Evolutionary conservation across 2,797 vertebrate genomes (phyloP), one percentile per base, ranked within the genome.

Genomic region (Avahi laniger): DNA sequence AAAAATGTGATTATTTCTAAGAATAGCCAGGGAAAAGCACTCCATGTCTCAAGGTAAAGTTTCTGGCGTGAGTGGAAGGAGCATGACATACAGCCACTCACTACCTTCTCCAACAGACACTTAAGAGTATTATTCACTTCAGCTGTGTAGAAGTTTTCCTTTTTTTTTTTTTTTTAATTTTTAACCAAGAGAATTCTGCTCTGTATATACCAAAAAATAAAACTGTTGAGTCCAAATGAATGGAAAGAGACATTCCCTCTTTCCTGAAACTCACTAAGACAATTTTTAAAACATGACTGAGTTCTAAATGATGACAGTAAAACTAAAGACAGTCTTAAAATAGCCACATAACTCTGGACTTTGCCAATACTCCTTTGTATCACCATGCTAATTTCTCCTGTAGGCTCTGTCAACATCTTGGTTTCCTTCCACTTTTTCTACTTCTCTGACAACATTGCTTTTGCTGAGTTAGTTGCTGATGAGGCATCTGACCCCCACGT

Each of bases 231-330:
- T 59, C 41, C 41, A 65, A 85, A 86, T 50, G 33, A 54, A 80
- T 63, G 50, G 46, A 67, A 72, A 87, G 33, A 72, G 54, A 61
- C 2, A 14, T n/a, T 63, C 33, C 26, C 26, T 50, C 79, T 81
- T 89, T 95, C 54, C 75, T 46, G 80, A 90, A 95, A 87, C 72
- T 91, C 61, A 79, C 35, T 38, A 76, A 84, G 15, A 85, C 17
- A 73, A 86, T 61, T 57, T 83, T 67, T 73, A 69, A 73, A 93
- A 83, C 41, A 78, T 61, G 69, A 81, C 41, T 26, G 28, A 88
- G 67, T 78, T 73, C 41, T 67, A 70, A 63, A 79, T 5, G 33
- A 43, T 59, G 50, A 94, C 46, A 48, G 33, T 72, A 90, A 89
- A 95, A 67, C 48, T 57, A 67, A 67, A 76, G 48, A 83, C 20